Evolutionary conservation across 2,888 invertebrate genomes (phyloP).

Genomic region (Polia nebulosa): DNA sequence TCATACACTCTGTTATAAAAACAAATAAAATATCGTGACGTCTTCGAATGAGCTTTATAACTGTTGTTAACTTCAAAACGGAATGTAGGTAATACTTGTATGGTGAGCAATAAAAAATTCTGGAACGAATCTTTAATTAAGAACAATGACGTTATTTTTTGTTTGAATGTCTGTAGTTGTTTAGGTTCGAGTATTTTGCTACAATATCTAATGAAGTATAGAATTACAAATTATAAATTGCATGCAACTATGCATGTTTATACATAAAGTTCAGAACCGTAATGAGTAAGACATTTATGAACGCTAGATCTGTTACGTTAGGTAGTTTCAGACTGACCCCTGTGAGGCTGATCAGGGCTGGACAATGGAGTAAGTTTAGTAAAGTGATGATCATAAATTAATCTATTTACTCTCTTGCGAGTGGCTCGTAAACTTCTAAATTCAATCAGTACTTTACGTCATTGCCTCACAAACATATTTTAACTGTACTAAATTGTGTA

Average conservation of each 20-base stretch:
- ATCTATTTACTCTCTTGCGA: conserved; percentile 68
- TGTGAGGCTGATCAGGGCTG: neutral
- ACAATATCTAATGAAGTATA: conserved; percentile 33
- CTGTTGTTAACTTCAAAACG: conserved; percentile 60
- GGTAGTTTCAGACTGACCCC: neutral
- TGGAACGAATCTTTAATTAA: conserved; percentile 72
- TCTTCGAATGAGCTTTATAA: conserved; percentile 52
- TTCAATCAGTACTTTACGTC: conserved; percentile 77
- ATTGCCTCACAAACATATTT: conserved; percentile 75
- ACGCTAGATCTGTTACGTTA: neutral
- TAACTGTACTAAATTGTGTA: conserved; percentile 70
- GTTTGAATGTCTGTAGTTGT: conserved; percentile 49
- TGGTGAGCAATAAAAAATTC: conserved; percentile 63
- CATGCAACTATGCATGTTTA: conserved; percentile 5
- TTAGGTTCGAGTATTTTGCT: conserved; percentile 40
- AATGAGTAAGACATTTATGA: neutral
- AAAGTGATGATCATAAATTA: conserved; percentile 69
- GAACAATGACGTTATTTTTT: conserved; percentile 62
- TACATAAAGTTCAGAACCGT: neutral
- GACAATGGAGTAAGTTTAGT: conserved; percentile 34
- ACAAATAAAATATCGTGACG: conserved; percentile 38
- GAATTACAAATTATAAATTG: conserved; percentile 36
- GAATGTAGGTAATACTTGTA: conserved; percentile 54
- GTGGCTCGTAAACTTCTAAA: conserved; percentile 75
- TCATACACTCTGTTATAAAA: conserved; percentile 1